Base-by-base conservation (phyloP, 2,113 vertebrate genomes). In the Upupa epops region DNA sequence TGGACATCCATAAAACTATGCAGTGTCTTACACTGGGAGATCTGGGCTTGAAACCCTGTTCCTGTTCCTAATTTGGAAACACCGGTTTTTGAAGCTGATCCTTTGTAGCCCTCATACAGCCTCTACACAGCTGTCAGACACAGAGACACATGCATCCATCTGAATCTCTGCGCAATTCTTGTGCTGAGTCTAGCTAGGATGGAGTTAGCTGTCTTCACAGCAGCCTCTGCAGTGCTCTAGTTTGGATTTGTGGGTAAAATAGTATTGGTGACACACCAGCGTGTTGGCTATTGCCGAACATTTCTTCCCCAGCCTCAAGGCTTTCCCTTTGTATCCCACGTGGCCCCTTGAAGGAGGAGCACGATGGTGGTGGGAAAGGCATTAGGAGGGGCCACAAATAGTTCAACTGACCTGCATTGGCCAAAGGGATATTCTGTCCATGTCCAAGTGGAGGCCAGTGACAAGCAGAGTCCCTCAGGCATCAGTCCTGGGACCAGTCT, bases 121-220 rank as follows among this genome's bases (percentile, higher is more conserved):
- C 21, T 63, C 32, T 25, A 54, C 8, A 24, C 37, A 48, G 31
- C 18, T 25, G 19, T 42, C 6, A 21, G 17, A 22, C 31, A 25
- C 20, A 55, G 13, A 68, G 3, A 18, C 22, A 63, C 17, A 8
- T 0, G 1, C 6, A 17, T 11, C 17, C 8, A 1, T 5, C 17
- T 25, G 10, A 78, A 63, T 34, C 25, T 40, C 16, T 70, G 49
- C 51, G 40, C n/a, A 31, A 19, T 72, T 72, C 54, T 60, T 37
- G 7, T 46, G 2, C 34, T 48, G 17, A 12, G 3, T 55, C 54
- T 61, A 36, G 40, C 48, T 2, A 0, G 32, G 11, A 4, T 21
- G 37, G 34, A 52, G 26, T 42, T 77, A 51, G 28, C 6, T 59
- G 3, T 52, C 25, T 70, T 81, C 52, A n/a, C 8, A 82, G 36